Conservation (phyloP, 2,888 invertebrate species). For the Ormyrus labotus region DNA sequence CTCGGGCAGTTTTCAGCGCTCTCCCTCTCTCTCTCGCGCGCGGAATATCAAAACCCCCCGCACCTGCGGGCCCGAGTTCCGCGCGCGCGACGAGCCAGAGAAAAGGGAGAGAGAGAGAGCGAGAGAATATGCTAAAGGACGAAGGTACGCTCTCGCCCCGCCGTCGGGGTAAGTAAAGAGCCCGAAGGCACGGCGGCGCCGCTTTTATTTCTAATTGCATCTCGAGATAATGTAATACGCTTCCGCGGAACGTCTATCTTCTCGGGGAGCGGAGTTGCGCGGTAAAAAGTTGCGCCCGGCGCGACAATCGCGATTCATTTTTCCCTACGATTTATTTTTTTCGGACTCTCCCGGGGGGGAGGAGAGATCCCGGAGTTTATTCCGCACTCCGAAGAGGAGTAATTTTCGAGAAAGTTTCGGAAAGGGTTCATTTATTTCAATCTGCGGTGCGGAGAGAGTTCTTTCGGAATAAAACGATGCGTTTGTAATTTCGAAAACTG, state of each 20-base stretch:
- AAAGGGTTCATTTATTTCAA: too few relatives aligned
- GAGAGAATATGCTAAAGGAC: conserved; percentile 41
- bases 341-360: too few relatives aligned
- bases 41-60: neutral
- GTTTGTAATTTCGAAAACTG: too few relatives aligned
- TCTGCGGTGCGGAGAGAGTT: neutral
- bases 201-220: conserved; percentile 69
- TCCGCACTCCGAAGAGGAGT: too few relatives aligned
- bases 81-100: neutral
- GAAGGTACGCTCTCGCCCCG: neutral
- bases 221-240: conserved; percentile 56
- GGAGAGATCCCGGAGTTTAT: too few relatives aligned
- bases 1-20: conserved; percentile 57
- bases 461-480: neutral
- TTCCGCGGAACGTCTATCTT: conserved; percentile 38
- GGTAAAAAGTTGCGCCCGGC: neutral
- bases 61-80: neutral
- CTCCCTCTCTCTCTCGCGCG: too few relatives aligned
- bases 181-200: conserved; percentile 48
- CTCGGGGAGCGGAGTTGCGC: neutral
- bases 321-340: neutral
- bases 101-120: neutral
- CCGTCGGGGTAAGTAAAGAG: conserved; percentile 48
- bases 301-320: conserved; percentile 31
- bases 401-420: too few relatives aligned